Base-by-base conservation (phyloP, 1,140 invertebrate species). In the Bombus waltoni region DNA sequence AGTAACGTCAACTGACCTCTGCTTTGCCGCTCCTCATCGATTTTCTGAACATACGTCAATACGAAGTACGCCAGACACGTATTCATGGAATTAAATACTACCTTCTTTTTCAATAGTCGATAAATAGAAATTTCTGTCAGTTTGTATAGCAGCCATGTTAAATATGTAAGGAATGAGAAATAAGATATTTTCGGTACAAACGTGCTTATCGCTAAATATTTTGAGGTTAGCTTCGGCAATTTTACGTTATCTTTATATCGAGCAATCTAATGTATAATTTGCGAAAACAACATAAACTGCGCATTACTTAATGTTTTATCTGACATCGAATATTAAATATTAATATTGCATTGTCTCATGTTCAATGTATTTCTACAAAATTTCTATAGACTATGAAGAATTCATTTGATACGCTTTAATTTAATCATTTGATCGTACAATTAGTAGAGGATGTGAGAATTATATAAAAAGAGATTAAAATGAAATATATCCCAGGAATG, bases 11-110 rank as follows among this genome's bases (percentile, higher is more conserved):
- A 85, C 78, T 85, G 84, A 81, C 84, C 84, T 81, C 78, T 81
- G 44, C 57, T 81, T 85, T 70, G 28, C 70, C 44, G 53, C 62
- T 85, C 13, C 71, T 74, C 79, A 85, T 85, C 84, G 84, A 85
- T 81, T 85, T 85, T 85, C 70, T 81, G 71, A 81, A 85, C 38
- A 32, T 75, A 81, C 84, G 84, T 85, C 79, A 85, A 85, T 85
- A 85, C 78, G 28, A 81, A 68, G 44, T 74, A 81, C 79, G 25
- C 25, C 71, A 44, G 53, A 74, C 71, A 68, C 40, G 70, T 85
- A 74, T 74, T 74, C 71, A 59, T n/a, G 53, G 47, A 85, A 81
- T 81, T 62, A 47, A 74, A 85, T 65, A 40, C 10, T 62, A 78
- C 1, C 47, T 4, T 3, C 22, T 62, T 75, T 72, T 59, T 38